Evolutionary conservation across 2,888 invertebrate genomes (phyloP), one percentile per base, ranked within the genome.

Genomic region (Cistogaster globosa): DNA sequence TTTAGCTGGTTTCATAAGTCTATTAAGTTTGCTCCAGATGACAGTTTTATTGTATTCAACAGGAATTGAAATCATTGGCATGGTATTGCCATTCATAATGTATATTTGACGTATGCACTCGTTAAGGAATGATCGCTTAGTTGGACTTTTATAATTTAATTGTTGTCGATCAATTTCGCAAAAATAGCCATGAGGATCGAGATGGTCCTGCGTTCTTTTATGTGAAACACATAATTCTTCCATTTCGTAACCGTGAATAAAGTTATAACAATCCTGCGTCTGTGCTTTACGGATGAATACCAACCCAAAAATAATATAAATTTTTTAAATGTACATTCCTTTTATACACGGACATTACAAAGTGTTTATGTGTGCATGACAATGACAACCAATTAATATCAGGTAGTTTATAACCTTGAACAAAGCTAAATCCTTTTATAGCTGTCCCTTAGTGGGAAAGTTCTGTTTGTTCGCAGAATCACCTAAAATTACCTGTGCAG

Each of bases 41-140:
- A 86, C 79, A 7, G 42, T 14, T 0, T 79, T 87, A 16, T 77
- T 88, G 67, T 57, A 83, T 42, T 79, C 20, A 16, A 76, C 26
- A 0, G 87, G 71, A 8, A 84, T 78, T 9, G 77, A 62, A 86
- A 87, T 88, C 53, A 88, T 38, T 22, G 88, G 86, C 63, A 87
- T 79, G 0, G 36, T 69, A 42, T 80, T 60, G 4, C 89, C 89
- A 58, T 87, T 87, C 12, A 88, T 81, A 14, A 89, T 60, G 67
- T 90, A 89, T 69, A 90, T 26, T 53, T 89, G 89, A 0, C 88
- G 85, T 42, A 90, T 89, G 86, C 90, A 90, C 48, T 89, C 89
- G 81, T 88, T 90, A 36, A 90, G 88, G 62, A 88, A 89, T 2
- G 86, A 88, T 7, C 90, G 84, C 71, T 90, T 90, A 0, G 87